Conservation (phyloP, 2,888 invertebrate species). For the Tetanocera ferruginea region DNA sequence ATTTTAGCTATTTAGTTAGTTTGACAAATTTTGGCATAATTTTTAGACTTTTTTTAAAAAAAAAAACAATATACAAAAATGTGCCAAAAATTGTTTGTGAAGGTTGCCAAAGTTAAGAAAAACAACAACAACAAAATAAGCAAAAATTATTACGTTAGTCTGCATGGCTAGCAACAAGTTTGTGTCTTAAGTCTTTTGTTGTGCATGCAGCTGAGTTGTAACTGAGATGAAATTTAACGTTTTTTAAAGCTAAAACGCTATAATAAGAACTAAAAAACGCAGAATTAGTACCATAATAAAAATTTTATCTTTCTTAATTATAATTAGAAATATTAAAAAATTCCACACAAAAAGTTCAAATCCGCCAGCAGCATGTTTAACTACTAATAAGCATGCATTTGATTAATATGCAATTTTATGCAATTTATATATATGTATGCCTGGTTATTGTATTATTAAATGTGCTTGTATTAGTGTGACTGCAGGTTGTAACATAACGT, state of each 20-base stretch:
- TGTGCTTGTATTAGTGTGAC: too few relatives aligned
- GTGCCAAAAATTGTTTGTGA: too few relatives aligned
- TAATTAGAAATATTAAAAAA: background rate
- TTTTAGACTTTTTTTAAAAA: too few relatives aligned
- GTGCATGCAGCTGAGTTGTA: background rate
- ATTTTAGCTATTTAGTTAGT: too few relatives aligned
- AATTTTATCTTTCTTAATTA: background rate
- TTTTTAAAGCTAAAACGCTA: background rate
- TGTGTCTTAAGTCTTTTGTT: conserved; percentile 16
- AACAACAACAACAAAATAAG: too few relatives aligned
- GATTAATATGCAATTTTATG: background rate
- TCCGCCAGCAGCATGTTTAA: background rate
- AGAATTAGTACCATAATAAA: too few relatives aligned
- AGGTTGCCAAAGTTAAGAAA: too few relatives aligned
- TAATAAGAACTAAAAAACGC: too few relatives aligned
- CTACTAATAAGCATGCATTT: background rate
- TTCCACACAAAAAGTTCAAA: background rate
- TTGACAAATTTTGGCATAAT: too few relatives aligned
- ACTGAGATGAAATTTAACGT: background rate
- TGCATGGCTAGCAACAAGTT: background rate
- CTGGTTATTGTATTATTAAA: background rate
- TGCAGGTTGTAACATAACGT: background rate
- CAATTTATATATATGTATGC: background rate
- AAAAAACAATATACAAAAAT: too few relatives aligned
- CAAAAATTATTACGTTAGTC: too few relatives aligned